These are phyloP conservation scores for Cheilosia vernalis DNA, from an alignment of 2,888 invertebrate genomes.

Conservation along the genomic window DNA sequence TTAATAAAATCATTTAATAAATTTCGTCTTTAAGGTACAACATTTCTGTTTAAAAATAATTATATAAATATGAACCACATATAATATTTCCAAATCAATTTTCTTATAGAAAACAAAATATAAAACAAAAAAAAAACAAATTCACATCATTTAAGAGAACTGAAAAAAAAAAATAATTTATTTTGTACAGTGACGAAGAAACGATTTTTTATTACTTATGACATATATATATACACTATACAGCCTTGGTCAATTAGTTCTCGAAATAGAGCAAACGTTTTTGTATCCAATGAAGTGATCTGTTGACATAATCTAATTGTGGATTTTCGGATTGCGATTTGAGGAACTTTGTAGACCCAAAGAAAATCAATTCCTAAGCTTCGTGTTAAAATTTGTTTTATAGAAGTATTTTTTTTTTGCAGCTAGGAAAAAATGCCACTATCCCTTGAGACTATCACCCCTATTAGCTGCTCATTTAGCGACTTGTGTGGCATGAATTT, in stretches of 20 bases:
- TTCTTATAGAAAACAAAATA: not conserved
- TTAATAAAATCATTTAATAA: slow-evolving; percentile 27
- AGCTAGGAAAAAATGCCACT: no score
- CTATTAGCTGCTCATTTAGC: no score
- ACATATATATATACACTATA: not conserved
- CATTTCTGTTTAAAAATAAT: slow-evolving; percentile 18
- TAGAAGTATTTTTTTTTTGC: no score
- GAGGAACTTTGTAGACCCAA: no score
- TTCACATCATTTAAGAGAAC: slow-evolving; percentile 39
- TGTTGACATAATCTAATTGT: no score
- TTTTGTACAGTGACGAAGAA: slow-evolving; percentile 49
- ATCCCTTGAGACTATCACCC: no score
- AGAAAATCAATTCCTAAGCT: no score
- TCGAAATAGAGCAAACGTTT: not conserved
- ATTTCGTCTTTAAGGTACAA: slow-evolving; percentile 4
- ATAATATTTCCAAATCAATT: slow-evolving; percentile 2
- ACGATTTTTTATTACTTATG: slow-evolving; percentile 7
- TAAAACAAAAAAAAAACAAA: slow-evolving; percentile 1
- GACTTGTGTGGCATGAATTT: not conserved
- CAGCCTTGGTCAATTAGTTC: slow-evolving; percentile 27
- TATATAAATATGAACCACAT: slow-evolving; percentile 12
- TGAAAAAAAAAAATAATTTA: slow-evolving; percentile 32
- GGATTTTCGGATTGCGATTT: no score
- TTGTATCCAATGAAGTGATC: not conserved
- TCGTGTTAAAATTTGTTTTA: no score